These are phyloP conservation scores for Cheiracanthium punctorium DNA, from an alignment of 2,888 invertebrate genomes.

Conservation along the genomic window DNA sequence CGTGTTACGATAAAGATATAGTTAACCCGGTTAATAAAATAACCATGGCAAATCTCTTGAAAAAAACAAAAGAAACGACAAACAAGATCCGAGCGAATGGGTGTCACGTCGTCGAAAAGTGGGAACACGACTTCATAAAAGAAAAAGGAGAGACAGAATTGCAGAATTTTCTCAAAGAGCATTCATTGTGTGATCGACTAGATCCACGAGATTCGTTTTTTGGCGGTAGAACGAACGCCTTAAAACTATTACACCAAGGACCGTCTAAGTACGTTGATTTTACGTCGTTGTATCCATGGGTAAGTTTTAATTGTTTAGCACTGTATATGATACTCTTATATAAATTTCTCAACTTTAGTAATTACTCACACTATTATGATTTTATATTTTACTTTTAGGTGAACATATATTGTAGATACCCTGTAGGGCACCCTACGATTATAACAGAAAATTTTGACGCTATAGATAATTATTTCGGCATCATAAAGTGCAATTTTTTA, in stretches of 20 bases:
- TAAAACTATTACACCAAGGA: neutral
- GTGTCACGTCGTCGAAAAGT: neutral
- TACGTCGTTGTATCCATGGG: neutral
- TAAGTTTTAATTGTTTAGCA: too few species aligned
- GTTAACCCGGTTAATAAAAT: neutral
- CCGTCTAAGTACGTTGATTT: neutral
- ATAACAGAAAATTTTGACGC: too few species aligned
- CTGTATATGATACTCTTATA: too few species aligned
- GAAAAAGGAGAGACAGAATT: neutral
- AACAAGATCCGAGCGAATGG: neutral
- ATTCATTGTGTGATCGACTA: neutral
- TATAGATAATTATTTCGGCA: too few species aligned
- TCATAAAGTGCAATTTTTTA: conserved; percentile 72
- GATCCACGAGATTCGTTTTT: neutral
- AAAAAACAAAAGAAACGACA: neutral
- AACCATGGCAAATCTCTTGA: neutral
- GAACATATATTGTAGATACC: too few species aligned
- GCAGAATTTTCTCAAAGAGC: neutral
- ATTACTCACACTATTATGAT: too few species aligned
- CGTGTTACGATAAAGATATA: neutral
- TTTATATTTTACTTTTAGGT: too few species aligned
- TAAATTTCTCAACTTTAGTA: too few species aligned
- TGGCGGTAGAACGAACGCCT: neutral
- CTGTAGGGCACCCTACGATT: too few species aligned
- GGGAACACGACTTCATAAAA: neutral